phyloP scores from a whole-genome alignment of 2,888 invertebrate genomes.

The Scelioninae gen. 2 region DNA sequence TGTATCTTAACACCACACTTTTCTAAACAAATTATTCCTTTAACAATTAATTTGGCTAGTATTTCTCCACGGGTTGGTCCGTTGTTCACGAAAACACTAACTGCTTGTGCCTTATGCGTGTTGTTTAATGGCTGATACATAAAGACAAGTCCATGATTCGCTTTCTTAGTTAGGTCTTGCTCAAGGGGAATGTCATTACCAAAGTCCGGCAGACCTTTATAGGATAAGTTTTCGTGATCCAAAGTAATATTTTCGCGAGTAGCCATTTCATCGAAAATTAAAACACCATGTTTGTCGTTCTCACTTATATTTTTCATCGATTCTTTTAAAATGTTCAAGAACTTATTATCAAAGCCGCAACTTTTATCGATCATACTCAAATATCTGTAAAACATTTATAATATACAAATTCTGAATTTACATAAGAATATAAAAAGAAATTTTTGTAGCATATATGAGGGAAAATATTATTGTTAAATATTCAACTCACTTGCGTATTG shows the following conservation, averaged over 20 bases:
- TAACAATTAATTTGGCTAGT: slow-evolving; percentile 40
- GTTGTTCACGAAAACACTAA: slow-evolving; percentile 57
- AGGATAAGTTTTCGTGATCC: slow-evolving; percentile 3
- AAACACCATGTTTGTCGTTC: slow-evolving; percentile 16
- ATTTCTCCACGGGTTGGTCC: slow-evolving; percentile 43
- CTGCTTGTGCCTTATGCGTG: slow-evolving; percentile 47
- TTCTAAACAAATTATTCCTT: slow-evolving; percentile 44
- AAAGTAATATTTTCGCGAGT: slow-evolving; percentile 36
- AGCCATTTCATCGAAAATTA: slow-evolving; percentile 57
- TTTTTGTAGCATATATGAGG: background rate
- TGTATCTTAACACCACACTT: slow-evolving; percentile 50
- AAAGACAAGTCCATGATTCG: slow-evolving; percentile 58
- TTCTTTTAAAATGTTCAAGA: background rate
- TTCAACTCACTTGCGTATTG: slow-evolving; percentile 5
- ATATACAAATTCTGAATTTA: background rate
- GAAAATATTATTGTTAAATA: background rate
- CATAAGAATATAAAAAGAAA: background rate
- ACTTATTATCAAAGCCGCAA: background rate
- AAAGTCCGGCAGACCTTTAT: slow-evolving; percentile 53
- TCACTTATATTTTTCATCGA: background rate
- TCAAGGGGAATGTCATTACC: slow-evolving; percentile 19
- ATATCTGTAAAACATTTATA: background rate
- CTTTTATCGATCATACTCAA: background rate
- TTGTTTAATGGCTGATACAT: slow-evolving; percentile 58
- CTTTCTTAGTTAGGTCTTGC: slow-evolving; percentile 33